Base-by-base conservation (phyloP, 1,140 invertebrate species). In the Ips typographus region DNA sequence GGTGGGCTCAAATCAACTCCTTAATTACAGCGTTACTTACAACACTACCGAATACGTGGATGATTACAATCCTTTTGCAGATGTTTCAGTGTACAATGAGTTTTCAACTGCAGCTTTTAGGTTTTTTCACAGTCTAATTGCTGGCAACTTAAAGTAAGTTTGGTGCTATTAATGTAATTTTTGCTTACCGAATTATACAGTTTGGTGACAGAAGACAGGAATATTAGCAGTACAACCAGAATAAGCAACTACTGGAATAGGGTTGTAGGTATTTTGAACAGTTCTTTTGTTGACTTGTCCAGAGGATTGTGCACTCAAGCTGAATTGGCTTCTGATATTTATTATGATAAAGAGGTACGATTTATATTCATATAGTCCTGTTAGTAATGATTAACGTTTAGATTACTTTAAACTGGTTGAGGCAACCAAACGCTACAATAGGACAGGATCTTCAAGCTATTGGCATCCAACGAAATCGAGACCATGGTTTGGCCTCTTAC, bases 381-480 rank as follows among this genome's bases (percentile, higher is more conserved):
- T 22, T 22, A 22, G 22, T 22, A 22, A 22, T 22, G 22, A 2
- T 58, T 2, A 37, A 38, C 8, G 8, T 55, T 55, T 73, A 90
- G 87, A 89, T 95, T 36, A 94, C 92, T 2, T 85, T 91, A 72
- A 92, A 87, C 78, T 79, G 95, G 3, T 93, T 95, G 80, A 84
- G 84, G 68, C 69, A 71, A 56, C 82, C 85, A 36, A 86, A 87
- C 42, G 86, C 84, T 68, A 84, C 84, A 1, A 88, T 93, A 62
- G 93, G 94, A 2, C 81, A 87, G 7, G 95, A 97, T 82, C 81
- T 97, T 60, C 85, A 90, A 38, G 88, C 94, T 0, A 86, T 90
- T 44, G 94, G 97, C 73, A 91, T 97, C 58, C 92, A 96, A 77
- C 86, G 95, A 77, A 93, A 93, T 71, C 85, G 95, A 40, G 95